phyloP scores from a whole-genome alignment of 2,797 vertebrate species.

The Mionectes olivaceus region DNA sequence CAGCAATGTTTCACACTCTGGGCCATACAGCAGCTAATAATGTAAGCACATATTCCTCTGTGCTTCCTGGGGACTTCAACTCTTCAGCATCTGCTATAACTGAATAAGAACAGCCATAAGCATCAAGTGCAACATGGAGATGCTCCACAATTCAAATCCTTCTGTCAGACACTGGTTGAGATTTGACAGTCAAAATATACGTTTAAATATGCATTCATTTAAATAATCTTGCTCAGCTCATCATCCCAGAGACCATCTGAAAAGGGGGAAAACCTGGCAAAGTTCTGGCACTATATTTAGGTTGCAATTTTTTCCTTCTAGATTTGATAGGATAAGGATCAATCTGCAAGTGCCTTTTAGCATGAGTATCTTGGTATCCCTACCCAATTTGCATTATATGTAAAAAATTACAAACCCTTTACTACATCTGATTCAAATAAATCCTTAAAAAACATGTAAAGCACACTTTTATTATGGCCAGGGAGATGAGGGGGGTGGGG shows the following conservation, averaged over 20 bases:
- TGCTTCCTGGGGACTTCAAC: neutral
- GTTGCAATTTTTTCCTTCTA: neutral
- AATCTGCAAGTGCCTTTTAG: neutral
- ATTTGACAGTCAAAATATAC: neutral
- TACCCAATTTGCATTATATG: neutral
- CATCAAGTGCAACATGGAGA: neutral
- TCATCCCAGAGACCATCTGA: neutral
- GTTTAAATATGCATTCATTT: neutral
- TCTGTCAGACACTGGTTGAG: neutral
- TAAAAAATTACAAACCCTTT: neutral
- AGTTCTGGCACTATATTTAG: neutral
- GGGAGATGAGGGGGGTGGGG: no score
- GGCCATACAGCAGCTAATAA: neutral
- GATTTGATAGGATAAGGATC: neutral
- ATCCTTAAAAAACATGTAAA: no score
- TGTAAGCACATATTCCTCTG: neutral
- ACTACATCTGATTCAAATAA: neutral
- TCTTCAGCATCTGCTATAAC: neutral
- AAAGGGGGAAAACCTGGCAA: neutral
- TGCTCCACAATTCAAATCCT: neutral
- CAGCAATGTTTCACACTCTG: neutral
- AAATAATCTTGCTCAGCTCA: neutral
- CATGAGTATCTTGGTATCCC: rapidly evolving
- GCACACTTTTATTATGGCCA: no score
- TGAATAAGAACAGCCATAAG: neutral